Conservation (phyloP, 2,797 vertebrate species). For the Pipistrellus pygmaeus region DNA sequence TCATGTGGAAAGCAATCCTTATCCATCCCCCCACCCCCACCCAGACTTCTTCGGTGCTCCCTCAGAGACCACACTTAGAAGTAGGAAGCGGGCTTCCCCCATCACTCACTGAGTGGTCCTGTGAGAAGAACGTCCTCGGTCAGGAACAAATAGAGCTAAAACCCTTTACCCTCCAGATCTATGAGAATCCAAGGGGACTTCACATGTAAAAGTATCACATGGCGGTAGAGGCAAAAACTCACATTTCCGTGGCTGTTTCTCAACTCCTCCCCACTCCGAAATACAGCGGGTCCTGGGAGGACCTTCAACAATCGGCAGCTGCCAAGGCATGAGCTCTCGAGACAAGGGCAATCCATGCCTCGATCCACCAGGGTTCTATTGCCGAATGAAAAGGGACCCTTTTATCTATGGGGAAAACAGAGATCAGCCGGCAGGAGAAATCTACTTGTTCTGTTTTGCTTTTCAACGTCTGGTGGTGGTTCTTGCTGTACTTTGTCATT, state of each 20-base stretch:
- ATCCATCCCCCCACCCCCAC: not conserved
- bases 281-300: not conserved
- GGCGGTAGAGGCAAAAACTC: not conserved
- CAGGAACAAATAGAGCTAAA: not conserved
- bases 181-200: not conserved
- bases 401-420: not conserved
- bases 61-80: not conserved
- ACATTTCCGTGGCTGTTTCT: not conserved
- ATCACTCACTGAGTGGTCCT: not conserved
- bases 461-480: slow-evolving; percentile 2
- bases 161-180: not conserved
- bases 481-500: not conserved
- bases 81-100: not conserved
- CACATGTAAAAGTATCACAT: not conserved
- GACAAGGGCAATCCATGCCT: not conserved
- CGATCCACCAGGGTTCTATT: not conserved
- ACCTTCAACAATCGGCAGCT: not conserved
- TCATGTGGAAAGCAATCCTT: not conserved
- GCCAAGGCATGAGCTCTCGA: not conserved
- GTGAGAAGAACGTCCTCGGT: not conserved
- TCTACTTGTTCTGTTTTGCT: not conserved
- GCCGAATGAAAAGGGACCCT: not conserved
- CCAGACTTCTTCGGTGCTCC: not conserved
- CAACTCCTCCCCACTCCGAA: not conserved
- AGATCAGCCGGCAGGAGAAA: not conserved